Evolutionary conservation across 2,113 vertebrate genomes (phyloP).

Genomic region (Pristiophorus japonicus): DNA sequence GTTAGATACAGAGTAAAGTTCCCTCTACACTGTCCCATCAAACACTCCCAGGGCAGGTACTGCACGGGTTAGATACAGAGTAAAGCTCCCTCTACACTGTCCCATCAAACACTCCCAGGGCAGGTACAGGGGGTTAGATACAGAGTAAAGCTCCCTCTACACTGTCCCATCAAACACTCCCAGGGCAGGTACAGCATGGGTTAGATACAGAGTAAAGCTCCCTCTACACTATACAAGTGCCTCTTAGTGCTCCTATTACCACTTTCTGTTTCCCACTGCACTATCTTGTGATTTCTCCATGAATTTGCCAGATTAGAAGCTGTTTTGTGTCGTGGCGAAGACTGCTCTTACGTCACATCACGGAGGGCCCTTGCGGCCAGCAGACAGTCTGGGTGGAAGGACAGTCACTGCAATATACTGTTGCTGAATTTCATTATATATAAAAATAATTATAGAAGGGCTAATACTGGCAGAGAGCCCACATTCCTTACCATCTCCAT

Average conservation of each 20-base stretch:
- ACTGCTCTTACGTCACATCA: slow-evolving; percentile 40
- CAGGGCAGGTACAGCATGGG: too few relatives aligned
- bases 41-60: too few relatives aligned
- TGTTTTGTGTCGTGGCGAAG: neutral
- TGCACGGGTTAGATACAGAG: neutral
- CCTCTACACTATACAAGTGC: neutral
- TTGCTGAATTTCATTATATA: neutral
- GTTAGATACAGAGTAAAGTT: neutral
- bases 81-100: neutral
- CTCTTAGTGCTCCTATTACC: too few relatives aligned
- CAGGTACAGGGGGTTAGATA: neutral
- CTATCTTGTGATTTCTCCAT: too few relatives aligned
- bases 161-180: too few relatives aligned
- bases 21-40: too few relatives aligned
- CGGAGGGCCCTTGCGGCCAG: slow-evolving; percentile 44
- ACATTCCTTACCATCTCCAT: slow-evolving; percentile 91
- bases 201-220: neutral
- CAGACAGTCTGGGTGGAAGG: neutral
- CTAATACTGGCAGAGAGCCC: neutral
- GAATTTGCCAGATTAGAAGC: neutral
- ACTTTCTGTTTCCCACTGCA: too few relatives aligned
- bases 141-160: neutral
- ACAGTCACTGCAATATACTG: too few relatives aligned
- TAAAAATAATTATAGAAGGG: too few relatives aligned
- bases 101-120: too few relatives aligned